Conservation (phyloP, 2,888 invertebrate genomes). For the Thymelicus lineola region DNA sequence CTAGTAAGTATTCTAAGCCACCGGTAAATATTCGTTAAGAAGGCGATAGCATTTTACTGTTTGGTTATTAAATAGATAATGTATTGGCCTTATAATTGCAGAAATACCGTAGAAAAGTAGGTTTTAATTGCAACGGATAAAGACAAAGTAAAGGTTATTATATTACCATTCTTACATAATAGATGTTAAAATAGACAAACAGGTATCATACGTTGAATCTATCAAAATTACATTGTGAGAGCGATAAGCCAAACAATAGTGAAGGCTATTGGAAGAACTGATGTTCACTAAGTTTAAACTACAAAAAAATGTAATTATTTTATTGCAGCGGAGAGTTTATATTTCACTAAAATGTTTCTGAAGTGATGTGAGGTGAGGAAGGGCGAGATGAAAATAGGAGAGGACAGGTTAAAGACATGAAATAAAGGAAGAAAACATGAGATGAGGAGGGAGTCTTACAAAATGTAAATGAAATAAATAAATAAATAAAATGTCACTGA, state of each 20-base stretch:
- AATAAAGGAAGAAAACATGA: too few species aligned
- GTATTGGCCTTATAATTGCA: background rate
- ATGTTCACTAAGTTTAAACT: constrained; percentile 7
- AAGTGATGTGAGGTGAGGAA: too few species aligned
- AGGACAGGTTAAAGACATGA: too few species aligned
- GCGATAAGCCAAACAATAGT: constrained; percentile 21
- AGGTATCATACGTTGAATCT: constrained; percentile 22
- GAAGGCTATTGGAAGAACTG: constrained; percentile 15
- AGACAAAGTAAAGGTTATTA: background rate
- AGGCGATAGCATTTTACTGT: background rate
- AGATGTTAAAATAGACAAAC: constrained; percentile 18
- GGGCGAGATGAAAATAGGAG: too few species aligned
- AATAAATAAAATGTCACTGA: too few species aligned
- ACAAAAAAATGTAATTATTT: background rate
- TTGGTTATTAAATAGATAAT: background rate
- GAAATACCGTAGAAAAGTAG: background rate
- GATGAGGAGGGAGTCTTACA: too few species aligned
- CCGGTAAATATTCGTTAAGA: too few species aligned
- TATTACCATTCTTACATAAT: constrained; percentile 1
- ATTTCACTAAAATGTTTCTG: too few species aligned
- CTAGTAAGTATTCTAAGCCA: too few species aligned
- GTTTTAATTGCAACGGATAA: background rate
- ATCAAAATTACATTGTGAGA: constrained; percentile 16
- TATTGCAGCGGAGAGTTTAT: too few species aligned
- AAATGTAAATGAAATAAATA: too few species aligned